Evolutionary conservation across 2,888 invertebrate species (phyloP).

Genomic region (Neoscelio sp.): DNA sequence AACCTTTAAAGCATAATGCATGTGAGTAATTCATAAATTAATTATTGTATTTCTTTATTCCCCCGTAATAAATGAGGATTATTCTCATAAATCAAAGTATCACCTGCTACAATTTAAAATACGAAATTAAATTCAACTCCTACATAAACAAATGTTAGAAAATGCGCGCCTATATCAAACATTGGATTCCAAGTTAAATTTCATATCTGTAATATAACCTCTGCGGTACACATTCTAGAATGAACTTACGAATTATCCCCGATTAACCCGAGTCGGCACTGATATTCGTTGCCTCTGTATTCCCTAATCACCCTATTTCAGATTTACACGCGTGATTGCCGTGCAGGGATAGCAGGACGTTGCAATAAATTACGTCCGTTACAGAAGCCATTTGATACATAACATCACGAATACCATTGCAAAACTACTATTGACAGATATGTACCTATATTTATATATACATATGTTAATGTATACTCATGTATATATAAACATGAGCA

Average conservation of each 20-base stretch:
- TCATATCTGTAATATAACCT: conserved; percentile 26
- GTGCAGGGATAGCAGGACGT: conserved; percentile 49
- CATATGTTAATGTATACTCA: not conserved
- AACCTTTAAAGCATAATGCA: no score
- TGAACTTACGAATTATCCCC: conserved; percentile 36
- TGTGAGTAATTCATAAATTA: no score
- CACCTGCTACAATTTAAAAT: no score
- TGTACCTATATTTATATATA: conserved; percentile 27
- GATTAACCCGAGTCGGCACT: conserved; percentile 31
- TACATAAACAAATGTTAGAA: no score
- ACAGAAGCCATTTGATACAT: conserved; percentile 61
- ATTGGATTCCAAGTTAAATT: conserved; percentile 26
- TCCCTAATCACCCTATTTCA: conserved; percentile 61
- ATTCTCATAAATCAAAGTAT: no score
- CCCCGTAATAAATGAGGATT: no score
- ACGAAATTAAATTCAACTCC: no score
- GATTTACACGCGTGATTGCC: conserved; percentile 55
- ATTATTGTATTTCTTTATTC: no score
- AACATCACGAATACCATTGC: conserved; percentile 33
- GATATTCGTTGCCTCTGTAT: conserved; percentile 46
- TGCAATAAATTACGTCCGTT: conserved; percentile 64
- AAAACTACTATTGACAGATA: conserved; percentile 30
- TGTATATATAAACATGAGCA: conserved; percentile 7
- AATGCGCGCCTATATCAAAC: not conserved
- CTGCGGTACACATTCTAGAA: conserved; percentile 32